These are phyloP conservation scores for human DNA, from an alignment of 2,113 vertebrate species.

Conservation along the genomic window DNA sequence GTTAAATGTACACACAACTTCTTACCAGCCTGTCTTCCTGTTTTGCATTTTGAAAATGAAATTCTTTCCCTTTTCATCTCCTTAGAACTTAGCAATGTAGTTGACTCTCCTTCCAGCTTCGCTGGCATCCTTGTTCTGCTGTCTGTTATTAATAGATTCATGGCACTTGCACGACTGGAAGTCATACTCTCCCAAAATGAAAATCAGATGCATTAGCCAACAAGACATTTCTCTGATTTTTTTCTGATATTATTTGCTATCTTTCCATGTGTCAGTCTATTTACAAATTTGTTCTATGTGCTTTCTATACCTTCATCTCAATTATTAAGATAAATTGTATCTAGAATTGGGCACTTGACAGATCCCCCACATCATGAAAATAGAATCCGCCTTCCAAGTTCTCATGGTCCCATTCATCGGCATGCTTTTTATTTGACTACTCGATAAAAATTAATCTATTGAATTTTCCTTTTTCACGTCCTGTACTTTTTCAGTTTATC, in stretches of 20 bases:
- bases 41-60: not conserved
- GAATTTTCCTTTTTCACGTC: not conserved
- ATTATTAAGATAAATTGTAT: not conserved
- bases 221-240: not conserved
- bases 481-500: not conserved
- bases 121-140: not conserved
- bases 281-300: not conserved
- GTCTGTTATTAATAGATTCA: not conserved
- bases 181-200: not conserved
- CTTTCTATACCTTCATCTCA: not conserved
- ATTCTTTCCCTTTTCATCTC: not conserved
- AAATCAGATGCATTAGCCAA: not conserved
- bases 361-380: not conserved
- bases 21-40: not conserved
- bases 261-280: not conserved
- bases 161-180: not conserved
- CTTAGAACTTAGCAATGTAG: not conserved
- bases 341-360: not conserved
- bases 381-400: not conserved
- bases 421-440: not conserved
- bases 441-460: not conserved
- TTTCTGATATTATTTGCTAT: not conserved
- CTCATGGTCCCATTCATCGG: not conserved
- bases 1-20: not conserved
- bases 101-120: not conserved